Evolutionary conservation across 2,797 vertebrate species (phyloP).

Genomic region (Ficedula albicollis): DNA sequence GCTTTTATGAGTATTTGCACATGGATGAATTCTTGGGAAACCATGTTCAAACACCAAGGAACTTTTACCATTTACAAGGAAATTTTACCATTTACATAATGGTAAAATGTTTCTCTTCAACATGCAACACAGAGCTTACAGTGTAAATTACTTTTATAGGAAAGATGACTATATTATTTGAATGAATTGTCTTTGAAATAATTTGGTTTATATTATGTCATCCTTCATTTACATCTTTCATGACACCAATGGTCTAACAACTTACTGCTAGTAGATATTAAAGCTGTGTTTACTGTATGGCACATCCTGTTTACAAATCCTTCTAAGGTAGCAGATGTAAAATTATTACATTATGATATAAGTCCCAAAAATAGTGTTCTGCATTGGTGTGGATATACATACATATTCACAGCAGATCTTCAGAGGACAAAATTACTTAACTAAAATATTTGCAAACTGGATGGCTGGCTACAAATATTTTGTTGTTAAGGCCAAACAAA

Average conservation of each 20-base stretch:
- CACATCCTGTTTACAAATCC: background rate
- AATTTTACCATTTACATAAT: background rate
- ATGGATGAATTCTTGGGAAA: background rate
- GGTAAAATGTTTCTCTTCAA: background rate
- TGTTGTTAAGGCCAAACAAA: background rate
- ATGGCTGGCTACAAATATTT: background rate
- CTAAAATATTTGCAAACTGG: background rate
- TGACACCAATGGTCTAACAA: background rate
- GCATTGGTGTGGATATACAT: background rate
- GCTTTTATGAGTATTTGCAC: background rate
- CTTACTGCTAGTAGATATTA: background rate
- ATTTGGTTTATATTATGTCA: background rate
- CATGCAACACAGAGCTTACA: background rate
- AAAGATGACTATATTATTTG: background rate
- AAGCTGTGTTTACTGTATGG: background rate
- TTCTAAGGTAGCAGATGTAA: background rate
- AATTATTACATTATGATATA: background rate
- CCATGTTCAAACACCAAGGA: background rate
- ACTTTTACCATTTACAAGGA: background rate
- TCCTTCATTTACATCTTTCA: background rate
- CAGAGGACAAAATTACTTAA: background rate
- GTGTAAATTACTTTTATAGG: background rate
- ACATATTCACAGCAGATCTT: background rate
- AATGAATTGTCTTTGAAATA: background rate
- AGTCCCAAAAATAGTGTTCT: background rate